Base-by-base conservation (phyloP, 2,113 vertebrate species). In the Syngnathus scovelli region DNA sequence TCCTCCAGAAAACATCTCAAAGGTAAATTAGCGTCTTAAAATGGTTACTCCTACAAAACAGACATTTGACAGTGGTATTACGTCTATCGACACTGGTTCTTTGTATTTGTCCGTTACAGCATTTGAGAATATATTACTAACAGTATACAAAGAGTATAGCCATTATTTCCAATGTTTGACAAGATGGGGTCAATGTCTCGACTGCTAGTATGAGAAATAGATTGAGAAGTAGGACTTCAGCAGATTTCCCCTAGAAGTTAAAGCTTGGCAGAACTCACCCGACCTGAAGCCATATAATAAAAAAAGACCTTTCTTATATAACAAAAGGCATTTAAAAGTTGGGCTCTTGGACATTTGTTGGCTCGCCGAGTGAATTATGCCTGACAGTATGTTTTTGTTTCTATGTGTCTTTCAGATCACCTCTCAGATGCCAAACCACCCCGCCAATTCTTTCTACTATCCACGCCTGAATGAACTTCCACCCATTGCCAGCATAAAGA, bases 361-460 rank as follows among this genome's bases (percentile, higher is more conserved):
- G 64, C 64, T 72, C 54, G 61, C 49, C 33, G 33, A 27, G 66
- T 61, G 59, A 83, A 69, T 48, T 75, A 78, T 56, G 23, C 55
- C 36, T 41, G 7, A 44, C 21, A 41, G 15, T 68, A 71, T 19
- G 76, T 33, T 65, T 44, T 64, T 41, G 69, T 65, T 0, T 69
- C 46, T 39, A 58, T 49, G 72, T 65, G 0, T 70, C 49, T 7
- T 74, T 37, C 72, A 92, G 90, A 92, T 93, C 78, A 92, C 91
- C 1, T 90, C 90, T 66, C 89, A 92, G 80, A 86, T 90, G 80
- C 92, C 91, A 7, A 92, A 92, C 77, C 92, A 93, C 74, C 92
- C 92, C 0, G 91, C 88, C 55, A 92, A 91, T 80, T 93, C 91
- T 43, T 93, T 92, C 83, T 92, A 80, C 83, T 93, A 92, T 69